Conservation (phyloP, 2,888 invertebrate species). For the Trichopoda pennipes region DNA sequence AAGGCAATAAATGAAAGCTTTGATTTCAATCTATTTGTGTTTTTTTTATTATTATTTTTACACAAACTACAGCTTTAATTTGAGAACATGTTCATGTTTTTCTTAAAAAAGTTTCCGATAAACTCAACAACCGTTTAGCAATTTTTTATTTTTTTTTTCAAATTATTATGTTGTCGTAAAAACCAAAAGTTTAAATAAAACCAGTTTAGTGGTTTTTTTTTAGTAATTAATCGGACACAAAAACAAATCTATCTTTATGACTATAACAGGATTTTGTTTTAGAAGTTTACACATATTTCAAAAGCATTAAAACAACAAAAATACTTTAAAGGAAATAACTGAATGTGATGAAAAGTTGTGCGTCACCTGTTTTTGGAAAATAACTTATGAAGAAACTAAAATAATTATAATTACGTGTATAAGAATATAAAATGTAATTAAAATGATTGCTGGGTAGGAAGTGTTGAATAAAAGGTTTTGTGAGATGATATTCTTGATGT, state of each 20-base stretch:
- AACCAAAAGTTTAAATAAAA: background rate
- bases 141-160: background rate
- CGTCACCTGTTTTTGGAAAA: background rate
- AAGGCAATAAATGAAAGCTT: background rate
- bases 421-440: background rate
- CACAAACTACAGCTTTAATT: background rate
- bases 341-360: background rate
- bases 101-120: background rate
- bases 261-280: background rate
- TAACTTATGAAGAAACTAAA: background rate
- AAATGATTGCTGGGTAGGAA: background rate
- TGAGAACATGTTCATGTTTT: background rate
- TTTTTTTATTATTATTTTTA: no score
- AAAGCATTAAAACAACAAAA: background rate
- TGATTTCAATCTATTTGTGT: background rate
- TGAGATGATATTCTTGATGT: background rate
- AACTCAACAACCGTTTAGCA: background rate
- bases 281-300: background rate
- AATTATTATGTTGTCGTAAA: background rate
- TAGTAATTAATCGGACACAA: background rate
- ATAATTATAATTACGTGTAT: background rate
- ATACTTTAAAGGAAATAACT: background rate
- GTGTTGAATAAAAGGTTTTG: background rate
- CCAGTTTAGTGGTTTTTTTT: background rate
- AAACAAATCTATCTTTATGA: background rate